Evolutionary conservation across 2,113 vertebrate genomes (phyloP).

Genomic region (Clarias macrocephalus): DNA sequence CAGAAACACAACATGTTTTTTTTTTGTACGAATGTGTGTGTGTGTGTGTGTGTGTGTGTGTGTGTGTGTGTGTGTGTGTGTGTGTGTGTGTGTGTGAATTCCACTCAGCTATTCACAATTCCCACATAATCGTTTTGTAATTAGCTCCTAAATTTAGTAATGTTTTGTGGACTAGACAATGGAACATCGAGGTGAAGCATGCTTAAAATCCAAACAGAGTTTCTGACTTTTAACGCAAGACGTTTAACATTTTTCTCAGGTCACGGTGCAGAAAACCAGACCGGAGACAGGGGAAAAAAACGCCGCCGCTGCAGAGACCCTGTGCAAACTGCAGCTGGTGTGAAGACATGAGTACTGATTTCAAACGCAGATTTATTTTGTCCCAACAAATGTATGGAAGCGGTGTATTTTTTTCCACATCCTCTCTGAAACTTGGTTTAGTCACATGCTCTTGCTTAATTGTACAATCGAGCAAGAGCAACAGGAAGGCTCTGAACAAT

Average conservation of each 20-base stretch:
- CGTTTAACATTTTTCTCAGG: constrained; percentile 29
- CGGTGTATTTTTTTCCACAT: constrained; percentile 44
- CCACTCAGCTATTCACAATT: too few relatives aligned
- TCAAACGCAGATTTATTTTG: not conserved
- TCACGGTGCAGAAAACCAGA: not conserved
- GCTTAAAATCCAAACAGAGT: not conserved
- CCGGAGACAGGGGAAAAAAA: not conserved
- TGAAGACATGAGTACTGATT: not conserved
- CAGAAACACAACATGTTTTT: not conserved
- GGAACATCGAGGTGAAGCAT: not conserved
- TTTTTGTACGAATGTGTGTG: not conserved
- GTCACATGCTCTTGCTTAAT: constrained; percentile 61
- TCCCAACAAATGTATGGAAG: not conserved
- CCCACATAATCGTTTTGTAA: not conserved
- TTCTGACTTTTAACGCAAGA: not conserved
- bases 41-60: constrained; percentile 51
- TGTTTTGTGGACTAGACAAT: not conserved
- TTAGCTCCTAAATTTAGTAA: not conserved
- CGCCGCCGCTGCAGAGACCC: not conserved
- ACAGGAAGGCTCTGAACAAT: constrained; percentile 75
- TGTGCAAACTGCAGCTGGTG: not conserved
- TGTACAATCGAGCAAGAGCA: constrained; percentile 53
- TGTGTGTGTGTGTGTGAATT: not conserved
- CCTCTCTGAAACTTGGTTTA: constrained; percentile 42
- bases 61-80: constrained; percentile 67